Conservation (phyloP, 64 coral and sea anemone genomes). For the Montipora foliosa region DNA sequence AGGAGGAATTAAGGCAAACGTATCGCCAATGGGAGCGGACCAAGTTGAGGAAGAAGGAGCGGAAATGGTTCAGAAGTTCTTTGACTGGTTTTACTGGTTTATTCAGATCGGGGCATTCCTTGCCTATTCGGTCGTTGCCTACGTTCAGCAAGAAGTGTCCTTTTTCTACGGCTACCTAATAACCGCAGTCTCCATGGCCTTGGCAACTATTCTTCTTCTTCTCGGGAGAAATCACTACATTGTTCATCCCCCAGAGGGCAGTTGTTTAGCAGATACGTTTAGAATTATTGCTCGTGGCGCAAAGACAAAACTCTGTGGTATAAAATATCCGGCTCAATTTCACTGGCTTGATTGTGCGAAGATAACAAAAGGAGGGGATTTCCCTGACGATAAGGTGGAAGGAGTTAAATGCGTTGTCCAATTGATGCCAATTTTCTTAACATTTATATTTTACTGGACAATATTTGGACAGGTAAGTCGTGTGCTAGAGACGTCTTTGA, state of each 20-base stretch:
- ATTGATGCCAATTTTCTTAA: conserved; percentile 74
- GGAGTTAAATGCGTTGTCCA: conserved; percentile 76
- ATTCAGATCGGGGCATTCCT: conserved; percentile 67
- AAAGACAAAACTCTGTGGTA: conserved; percentile 13
- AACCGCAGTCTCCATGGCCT: conserved; percentile 58
- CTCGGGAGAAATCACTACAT: conserved; percentile 71
- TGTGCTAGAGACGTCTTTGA: background rate
- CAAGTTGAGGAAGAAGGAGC: conserved; percentile 47
- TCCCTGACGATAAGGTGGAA: conserved; percentile 66
- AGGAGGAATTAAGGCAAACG: conserved; percentile 83
- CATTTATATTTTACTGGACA: conserved; percentile 80
- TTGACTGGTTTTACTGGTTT: conserved; percentile 86
- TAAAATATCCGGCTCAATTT: background rate
- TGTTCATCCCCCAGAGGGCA: conserved; percentile 62
- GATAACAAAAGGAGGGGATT: conserved; percentile 57
- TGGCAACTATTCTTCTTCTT: conserved; percentile 65
- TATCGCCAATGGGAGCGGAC: conserved; percentile 78
- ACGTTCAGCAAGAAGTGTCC: conserved; percentile 55
- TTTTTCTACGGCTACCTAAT: conserved; percentile 82
- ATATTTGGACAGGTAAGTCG: conserved; percentile 73
- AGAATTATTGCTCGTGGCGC: conserved; percentile 67
- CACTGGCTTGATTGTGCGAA: conserved; percentile 62
- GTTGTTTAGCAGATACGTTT: conserved; percentile 53
- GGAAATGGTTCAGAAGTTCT: conserved; percentile 61
- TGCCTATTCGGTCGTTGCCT: conserved; percentile 58